Percentiles rank a stretch among this genome's conserved stretches.
These are phyloP conservation scores for Pollenia labialis DNA, from an alignment of 2,888 invertebrate species.

Conservation along the genomic window DNA sequence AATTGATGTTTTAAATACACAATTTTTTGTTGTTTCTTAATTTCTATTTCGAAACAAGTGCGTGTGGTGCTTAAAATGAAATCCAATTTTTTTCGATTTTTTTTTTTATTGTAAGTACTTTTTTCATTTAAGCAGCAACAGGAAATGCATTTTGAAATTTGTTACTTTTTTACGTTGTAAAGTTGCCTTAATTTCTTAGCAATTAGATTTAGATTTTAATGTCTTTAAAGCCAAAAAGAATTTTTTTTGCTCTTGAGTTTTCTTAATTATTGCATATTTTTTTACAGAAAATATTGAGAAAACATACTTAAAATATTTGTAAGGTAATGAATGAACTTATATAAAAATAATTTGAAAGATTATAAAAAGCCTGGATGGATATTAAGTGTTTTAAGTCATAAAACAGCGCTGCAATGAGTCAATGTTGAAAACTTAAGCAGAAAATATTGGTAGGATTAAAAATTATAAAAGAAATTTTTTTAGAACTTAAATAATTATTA, in stretches of 20 bases:
- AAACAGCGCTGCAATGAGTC: too few species aligned
- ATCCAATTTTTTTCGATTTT: slow-evolving; percentile 10
- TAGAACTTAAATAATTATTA: too few species aligned
- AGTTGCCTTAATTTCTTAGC: slow-evolving; percentile 35
- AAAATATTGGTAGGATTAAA: too few species aligned
- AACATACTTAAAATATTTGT: not conserved
- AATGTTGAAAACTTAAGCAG: too few species aligned
- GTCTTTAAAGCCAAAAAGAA: not conserved
- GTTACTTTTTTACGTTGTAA: not conserved
- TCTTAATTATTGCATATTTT: slow-evolving; percentile 5
- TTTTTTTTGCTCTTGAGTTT: not conserved
- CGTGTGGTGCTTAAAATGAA: slow-evolving; percentile 63
- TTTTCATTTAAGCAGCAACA: slow-evolving; percentile 52
- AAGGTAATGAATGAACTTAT: too few species aligned
- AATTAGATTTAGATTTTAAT: slow-evolving; percentile 40
- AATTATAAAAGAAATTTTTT: too few species aligned
- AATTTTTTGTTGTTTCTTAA: slow-evolving; percentile 35
- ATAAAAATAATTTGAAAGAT: too few species aligned
- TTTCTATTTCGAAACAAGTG: slow-evolving; percentile 42
- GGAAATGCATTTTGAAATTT: slow-evolving; percentile 61
- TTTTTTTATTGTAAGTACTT: slow-evolving; percentile 36
- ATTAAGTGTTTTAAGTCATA: not conserved
- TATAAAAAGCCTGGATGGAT: too few species aligned
- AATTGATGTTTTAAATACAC: slow-evolving; percentile 59
- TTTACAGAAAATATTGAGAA: not conserved